Conservation (phyloP, 2,113 vertebrate genomes). For the Craseonycteris thonglongyai region DNA sequence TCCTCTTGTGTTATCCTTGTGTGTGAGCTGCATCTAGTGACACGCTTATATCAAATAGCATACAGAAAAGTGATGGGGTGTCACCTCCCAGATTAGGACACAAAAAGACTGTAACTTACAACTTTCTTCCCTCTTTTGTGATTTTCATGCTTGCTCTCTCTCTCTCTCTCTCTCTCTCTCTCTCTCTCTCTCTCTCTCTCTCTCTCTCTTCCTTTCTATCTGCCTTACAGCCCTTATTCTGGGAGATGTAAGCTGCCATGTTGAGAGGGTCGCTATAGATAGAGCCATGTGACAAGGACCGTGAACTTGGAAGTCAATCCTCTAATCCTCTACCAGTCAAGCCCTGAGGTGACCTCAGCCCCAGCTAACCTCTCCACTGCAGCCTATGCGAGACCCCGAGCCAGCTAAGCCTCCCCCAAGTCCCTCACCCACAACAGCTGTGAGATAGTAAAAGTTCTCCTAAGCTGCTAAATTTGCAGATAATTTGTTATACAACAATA, state of each 20-base stretch:
- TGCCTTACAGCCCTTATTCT: neutral
- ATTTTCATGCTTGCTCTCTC: neutral
- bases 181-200: neutral
- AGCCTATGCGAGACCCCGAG: neutral
- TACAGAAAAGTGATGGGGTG: neutral
- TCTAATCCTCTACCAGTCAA: neutral
- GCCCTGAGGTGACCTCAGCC: neutral
- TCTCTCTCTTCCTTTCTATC: accelerated
- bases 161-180: too few relatives aligned
- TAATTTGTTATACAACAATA: neutral
- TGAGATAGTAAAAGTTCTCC: neutral
- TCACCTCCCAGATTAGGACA: neutral
- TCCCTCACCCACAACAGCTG: neutral
- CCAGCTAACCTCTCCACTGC: neutral
- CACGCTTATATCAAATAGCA: neutral
- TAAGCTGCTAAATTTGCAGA: neutral
- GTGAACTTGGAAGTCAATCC: neutral
- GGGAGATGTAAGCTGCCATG: neutral
- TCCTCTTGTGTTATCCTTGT: neutral
- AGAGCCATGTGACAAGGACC: neutral
- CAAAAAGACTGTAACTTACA: neutral
- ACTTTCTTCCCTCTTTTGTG: neutral
- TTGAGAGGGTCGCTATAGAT: neutral
- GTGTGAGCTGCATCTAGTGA: neutral
- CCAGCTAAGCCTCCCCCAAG: neutral